Percentiles rank a stretch among this genome's conserved stretches.
These are phyloP conservation scores for Leptogaster cylindrica DNA, from an alignment of 2,888 invertebrate genomes.

Conservation along the genomic window DNA sequence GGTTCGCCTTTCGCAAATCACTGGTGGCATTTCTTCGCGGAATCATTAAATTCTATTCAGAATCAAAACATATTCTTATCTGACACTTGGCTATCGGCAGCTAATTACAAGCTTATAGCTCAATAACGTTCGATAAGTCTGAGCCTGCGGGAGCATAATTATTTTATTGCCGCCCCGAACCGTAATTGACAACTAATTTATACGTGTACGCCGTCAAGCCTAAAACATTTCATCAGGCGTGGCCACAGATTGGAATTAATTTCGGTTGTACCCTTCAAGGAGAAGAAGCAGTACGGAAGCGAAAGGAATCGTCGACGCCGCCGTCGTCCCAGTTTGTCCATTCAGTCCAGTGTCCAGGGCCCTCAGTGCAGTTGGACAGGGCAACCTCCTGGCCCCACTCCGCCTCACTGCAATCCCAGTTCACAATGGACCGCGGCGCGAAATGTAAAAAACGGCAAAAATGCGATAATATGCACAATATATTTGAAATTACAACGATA, in stretches of 20 bases:
- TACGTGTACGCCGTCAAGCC: not conserved
- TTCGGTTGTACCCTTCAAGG: not conserved
- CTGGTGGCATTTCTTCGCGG: not conserved
- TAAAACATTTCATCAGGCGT: slow-evolving; percentile 9
- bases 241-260: not conserved
- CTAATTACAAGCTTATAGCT: slow-evolving; percentile 32
- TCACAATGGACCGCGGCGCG: too few species aligned
- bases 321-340: not conserved
- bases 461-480: slow-evolving; percentile 38
- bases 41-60: slow-evolving; percentile 31
- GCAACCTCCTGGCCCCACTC: too few species aligned
- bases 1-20: slow-evolving; percentile 6
- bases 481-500: slow-evolving; percentile 40
- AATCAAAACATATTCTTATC: slow-evolving; percentile 6
- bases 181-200: slow-evolving; percentile 7
- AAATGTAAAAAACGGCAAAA: slow-evolving; percentile 34
- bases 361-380: too few species aligned
- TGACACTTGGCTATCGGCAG: slow-evolving; percentile 21
- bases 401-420: too few species aligned
- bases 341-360: too few species aligned
- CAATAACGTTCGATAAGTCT: slow-evolving; percentile 18
- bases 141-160: not conserved
- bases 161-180: not conserved
- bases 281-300: slow-evolving; percentile 3
- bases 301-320: not conserved